Percentiles rank a stretch among this genome's conserved stretches.
Evolutionary conservation across 1,140 invertebrate species (phyloP).

Genomic region (Orchesella cincta): DNA sequence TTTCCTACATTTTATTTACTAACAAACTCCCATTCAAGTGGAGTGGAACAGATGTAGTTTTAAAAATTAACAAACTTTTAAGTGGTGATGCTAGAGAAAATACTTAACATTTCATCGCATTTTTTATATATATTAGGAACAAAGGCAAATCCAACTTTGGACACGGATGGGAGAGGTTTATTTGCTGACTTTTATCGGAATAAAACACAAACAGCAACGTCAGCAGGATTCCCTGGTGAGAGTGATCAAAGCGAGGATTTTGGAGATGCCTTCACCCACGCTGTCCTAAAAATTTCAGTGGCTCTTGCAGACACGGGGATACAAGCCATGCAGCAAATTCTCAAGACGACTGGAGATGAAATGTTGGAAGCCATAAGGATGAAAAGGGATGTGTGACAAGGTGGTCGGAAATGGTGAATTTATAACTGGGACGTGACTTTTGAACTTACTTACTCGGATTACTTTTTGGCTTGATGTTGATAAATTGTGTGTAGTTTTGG

Average conservation of each 20-base stretch:
- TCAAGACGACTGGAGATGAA: not conserved
- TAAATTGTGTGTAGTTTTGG: too few relatives aligned
- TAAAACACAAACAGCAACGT: not conserved
- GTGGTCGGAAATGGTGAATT: too few relatives aligned
- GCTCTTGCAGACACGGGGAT: not conserved
- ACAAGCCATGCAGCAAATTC: not conserved
- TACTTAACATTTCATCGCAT: not conserved
- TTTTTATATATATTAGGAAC: not conserved
- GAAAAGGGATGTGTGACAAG: not conserved
- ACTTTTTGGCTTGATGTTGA: too few relatives aligned
- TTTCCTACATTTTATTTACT: not conserved
- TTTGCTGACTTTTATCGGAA: not conserved
- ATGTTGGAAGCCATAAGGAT: not conserved
- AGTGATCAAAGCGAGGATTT: not conserved
- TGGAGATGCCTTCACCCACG: not conserved
- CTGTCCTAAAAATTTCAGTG: not conserved
- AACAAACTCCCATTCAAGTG: not conserved
- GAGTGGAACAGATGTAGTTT: not conserved
- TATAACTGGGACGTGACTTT: too few relatives aligned
- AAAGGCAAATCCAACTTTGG: not conserved
- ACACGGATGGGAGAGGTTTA: not conserved
- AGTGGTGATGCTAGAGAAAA: not conserved
- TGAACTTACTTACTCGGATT: too few relatives aligned
- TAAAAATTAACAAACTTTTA: not conserved
- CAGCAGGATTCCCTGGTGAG: not conserved